phyloP scores from a whole-genome alignment of 2,888 invertebrate genomes.

The Lordiphosa andalusiaca region DNA sequence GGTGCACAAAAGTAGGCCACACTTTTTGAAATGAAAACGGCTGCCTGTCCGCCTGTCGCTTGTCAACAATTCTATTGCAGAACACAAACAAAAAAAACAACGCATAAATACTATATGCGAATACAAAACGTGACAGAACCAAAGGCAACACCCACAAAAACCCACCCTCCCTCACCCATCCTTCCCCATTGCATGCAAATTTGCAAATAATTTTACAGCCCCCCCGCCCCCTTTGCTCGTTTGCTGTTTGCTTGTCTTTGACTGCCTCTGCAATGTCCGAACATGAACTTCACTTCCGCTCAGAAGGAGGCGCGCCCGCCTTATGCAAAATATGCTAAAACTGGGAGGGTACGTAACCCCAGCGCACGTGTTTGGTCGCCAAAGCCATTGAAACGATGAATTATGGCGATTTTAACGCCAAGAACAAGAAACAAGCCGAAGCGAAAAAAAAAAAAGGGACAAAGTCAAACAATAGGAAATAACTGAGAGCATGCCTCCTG shows the following conservation, averaged over 20 bases:
- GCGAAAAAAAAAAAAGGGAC: constrained; percentile 13
- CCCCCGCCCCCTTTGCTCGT: neutral
- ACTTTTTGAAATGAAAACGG: too few species aligned
- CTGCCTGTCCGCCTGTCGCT: constrained; percentile 38
- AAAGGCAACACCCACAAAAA: neutral
- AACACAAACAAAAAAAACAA: constrained; percentile 20
- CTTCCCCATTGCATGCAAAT: constrained; percentile 49
- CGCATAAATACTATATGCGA: constrained; percentile 36
- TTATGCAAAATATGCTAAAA: neutral
- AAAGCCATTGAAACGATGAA: constrained; percentile 69
- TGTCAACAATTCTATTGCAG: constrained; percentile 64
- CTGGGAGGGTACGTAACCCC: neutral
- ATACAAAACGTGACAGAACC: neutral
- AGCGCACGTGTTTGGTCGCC: constrained; percentile 19
- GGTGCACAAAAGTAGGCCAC: constrained; percentile 3
- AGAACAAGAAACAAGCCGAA: constrained; percentile 26
- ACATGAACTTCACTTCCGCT: constrained; percentile 62
- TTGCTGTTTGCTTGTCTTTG: constrained; percentile 16
- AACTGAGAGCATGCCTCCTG: too few species aligned
- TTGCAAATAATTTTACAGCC: constrained; percentile 50
- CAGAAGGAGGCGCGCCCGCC: neutral
- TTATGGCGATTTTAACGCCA: constrained; percentile 72
- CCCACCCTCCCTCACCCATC: neutral
- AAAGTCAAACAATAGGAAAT: constrained; percentile 32
- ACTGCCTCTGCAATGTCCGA: constrained; percentile 48